Percentiles rank a stretch among this genome's conserved stretches.
Evolutionary conservation across 2,888 invertebrate genomes (phyloP).

Genomic region (Barypeithes pellucidus): DNA sequence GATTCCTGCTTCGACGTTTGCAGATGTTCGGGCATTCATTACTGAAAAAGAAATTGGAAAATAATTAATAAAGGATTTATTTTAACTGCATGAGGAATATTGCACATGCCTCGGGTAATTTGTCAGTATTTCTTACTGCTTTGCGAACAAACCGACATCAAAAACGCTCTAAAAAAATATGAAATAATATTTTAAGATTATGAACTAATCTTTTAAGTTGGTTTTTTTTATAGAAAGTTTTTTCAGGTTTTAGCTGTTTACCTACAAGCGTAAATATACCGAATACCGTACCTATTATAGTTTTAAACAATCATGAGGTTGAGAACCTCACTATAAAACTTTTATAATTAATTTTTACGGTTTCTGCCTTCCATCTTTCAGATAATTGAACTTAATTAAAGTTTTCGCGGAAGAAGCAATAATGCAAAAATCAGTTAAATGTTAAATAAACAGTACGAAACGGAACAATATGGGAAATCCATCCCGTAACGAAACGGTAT

Average conservation of each 20-base stretch:
- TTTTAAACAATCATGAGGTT: neutral
- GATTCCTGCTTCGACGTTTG: conserved; percentile 65
- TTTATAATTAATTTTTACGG: neutral
- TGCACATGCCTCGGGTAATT: no score
- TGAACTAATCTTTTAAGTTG: no score
- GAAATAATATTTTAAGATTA: no score
- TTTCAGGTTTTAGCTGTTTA: no score
- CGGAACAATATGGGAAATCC: conserved; percentile 8
- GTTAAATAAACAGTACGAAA: neutral
- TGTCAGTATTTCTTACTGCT: no score
- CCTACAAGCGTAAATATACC: no score
- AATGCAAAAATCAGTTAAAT: conserved; percentile 6
- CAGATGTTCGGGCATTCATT: conserved; percentile 53
- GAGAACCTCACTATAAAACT: neutral
- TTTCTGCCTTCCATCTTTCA: neutral
- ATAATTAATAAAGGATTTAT: neutral
- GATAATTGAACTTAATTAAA: neutral
- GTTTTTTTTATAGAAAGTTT: no score
- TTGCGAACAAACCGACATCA: no score
- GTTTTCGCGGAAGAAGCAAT: conserved; percentile 1
- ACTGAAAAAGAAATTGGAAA: conserved; percentile 61
- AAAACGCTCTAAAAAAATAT: no score
- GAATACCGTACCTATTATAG: no score
- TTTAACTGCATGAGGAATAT: no score
- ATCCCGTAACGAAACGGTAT: conserved; percentile 1